phyloP scores from a whole-genome alignment of 2,888 invertebrate species.

The Drosophila setosimentum region DNA sequence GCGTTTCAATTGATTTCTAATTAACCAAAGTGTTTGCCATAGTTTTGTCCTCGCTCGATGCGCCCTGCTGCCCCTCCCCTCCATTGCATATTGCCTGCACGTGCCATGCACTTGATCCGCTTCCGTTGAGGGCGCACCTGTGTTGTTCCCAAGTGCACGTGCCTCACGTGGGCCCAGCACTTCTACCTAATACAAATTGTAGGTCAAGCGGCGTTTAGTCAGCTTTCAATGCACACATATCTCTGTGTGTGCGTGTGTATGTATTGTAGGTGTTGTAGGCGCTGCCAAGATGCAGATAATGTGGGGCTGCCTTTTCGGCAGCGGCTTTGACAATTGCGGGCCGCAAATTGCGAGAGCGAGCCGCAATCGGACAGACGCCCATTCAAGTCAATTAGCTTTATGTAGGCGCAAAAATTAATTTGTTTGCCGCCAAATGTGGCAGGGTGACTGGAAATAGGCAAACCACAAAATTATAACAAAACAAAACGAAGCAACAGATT shows the following conservation, averaged over 20 bases:
- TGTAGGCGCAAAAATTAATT: slow-evolving; percentile 80
- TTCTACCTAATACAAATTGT: slow-evolving; percentile 38
- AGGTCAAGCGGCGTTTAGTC: slow-evolving; percentile 67
- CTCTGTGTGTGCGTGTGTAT: not conserved
- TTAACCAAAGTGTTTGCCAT: slow-evolving; percentile 60
- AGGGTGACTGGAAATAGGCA: slow-evolving; percentile 48
- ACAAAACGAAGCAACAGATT: slow-evolving; percentile 11
- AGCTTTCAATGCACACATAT: slow-evolving; percentile 22
- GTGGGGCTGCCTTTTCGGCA: slow-evolving; percentile 23
- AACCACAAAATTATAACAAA: slow-evolving; percentile 25
- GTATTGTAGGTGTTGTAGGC: slow-evolving; percentile 31
- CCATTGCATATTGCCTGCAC: not conserved
- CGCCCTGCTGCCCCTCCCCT: not conserved
- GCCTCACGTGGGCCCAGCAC: slow-evolving; percentile 43
- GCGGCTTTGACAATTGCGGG: slow-evolving; percentile 58
- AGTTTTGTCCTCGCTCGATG: slow-evolving; percentile 30
- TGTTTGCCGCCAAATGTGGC: slow-evolving; percentile 76
- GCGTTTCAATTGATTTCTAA: slow-evolving; percentile 76
- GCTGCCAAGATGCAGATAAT: slow-evolving; percentile 55
- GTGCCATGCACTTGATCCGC: slow-evolving; percentile 70
- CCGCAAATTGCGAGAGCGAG: slow-evolving; percentile 14
- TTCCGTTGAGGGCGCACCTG: slow-evolving; percentile 53
- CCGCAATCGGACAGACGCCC: slow-evolving; percentile 34
- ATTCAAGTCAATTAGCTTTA: slow-evolving; percentile 73
- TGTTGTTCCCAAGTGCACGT: slow-evolving; percentile 38